A percentile compares a stretch with the other conserved stretches of the same genome.
These are phyloP conservation scores for Eumeta japonica DNA, from an alignment of 1,140 invertebrate genomes.

Conservation along the genomic window DNA sequence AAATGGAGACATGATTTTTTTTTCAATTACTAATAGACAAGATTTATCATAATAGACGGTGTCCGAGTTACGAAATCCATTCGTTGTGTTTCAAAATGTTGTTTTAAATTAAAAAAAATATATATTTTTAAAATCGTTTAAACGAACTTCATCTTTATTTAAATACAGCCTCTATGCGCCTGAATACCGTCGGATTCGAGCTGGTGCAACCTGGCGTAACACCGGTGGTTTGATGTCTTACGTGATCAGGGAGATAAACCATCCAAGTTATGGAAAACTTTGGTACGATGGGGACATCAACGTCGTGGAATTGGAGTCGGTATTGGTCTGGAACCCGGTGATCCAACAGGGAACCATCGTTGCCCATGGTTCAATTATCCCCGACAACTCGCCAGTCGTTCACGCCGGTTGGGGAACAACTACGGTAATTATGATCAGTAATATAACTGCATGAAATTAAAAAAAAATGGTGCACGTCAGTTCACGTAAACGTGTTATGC, in stretches of 20 bases:
- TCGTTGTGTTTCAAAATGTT: too few relatives aligned
- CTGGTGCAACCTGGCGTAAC: constrained; percentile 24
- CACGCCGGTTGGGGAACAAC: constrained; percentile 31
- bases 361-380: constrained; percentile 10
- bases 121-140: too few relatives aligned
- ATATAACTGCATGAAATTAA: too few relatives aligned
- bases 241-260: constrained; percentile 15
- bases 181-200: constrained; percentile 22
- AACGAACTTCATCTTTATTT: constrained; percentile 6
- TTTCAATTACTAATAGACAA: too few relatives aligned
- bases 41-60: too few relatives aligned
- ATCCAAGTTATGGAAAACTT: constrained; percentile 18
- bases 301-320: constrained; percentile 14
- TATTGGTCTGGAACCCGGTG: constrained; percentile 18
- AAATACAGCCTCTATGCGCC: constrained; percentile 17
- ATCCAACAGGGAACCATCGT: constrained; percentile 20
- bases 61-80: too few relatives aligned
- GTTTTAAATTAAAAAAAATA: too few relatives aligned
- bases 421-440: constrained; percentile 18
- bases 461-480: too few relatives aligned
- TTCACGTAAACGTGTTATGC: too few relatives aligned
- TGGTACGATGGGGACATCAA: constrained; percentile 26
- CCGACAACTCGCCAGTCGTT: constrained; percentile 21
- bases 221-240: constrained; percentile 19
- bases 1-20: too few relatives aligned